Conservation (phyloP, 2,113 vertebrate genomes). For the Sylvia atricapilla region DNA sequence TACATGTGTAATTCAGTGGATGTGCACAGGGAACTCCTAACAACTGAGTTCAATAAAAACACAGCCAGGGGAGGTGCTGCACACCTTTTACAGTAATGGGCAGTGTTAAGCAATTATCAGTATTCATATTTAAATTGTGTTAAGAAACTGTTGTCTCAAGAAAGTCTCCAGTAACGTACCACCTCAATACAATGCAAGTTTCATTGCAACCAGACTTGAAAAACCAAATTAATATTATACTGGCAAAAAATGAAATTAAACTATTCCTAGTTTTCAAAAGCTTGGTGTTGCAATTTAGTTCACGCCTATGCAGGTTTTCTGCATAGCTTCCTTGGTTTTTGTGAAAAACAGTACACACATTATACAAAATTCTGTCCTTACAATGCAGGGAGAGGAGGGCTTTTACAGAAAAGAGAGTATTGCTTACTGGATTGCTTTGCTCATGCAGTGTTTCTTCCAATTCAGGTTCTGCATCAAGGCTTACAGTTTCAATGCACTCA, state of each 20-base stretch:
- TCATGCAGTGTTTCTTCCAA: slow-evolving; percentile 54
- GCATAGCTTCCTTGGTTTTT: not conserved
- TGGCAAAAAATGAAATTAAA: not conserved
- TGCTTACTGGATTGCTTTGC: slow-evolving; percentile 63
- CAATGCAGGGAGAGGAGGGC: not conserved
- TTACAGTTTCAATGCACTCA: slow-evolving; percentile 73
- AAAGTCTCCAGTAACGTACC: not conserved
- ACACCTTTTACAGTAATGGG: not conserved
- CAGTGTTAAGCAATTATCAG: not conserved
- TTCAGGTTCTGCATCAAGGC: slow-evolving; percentile 69
- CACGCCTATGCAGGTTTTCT: not conserved
- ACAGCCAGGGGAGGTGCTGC: not conserved
- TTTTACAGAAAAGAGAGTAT: not conserved
- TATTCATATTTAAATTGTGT: not conserved
- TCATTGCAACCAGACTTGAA: not conserved
- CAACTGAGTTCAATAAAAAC: not conserved
- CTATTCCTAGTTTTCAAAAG: not conserved
- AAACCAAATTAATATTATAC: not conserved
- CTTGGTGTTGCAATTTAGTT: not conserved
- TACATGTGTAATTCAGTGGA: not conserved
- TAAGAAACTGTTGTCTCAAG: not conserved
- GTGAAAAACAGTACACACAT: not conserved
- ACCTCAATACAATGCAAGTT: not conserved
- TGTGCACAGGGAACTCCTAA: not conserved
- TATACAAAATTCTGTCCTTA: not conserved